These are phyloP conservation scores for Augochlora pura DNA, from an alignment of 1,140 invertebrate genomes.

Conservation along the genomic window DNA sequence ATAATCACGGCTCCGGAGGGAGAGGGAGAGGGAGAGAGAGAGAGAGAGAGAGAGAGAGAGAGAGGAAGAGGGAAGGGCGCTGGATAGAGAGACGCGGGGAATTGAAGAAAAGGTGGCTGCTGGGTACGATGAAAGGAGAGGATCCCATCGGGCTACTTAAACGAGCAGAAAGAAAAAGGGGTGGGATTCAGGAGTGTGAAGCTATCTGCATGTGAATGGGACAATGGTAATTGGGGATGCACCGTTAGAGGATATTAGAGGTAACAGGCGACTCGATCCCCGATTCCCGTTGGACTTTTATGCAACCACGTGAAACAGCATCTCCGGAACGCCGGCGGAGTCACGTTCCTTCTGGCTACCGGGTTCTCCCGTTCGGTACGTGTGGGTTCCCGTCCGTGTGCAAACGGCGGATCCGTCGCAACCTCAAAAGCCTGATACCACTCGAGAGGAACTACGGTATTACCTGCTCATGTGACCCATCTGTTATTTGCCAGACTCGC, in stretches of 20 bases:
- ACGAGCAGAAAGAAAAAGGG: conserved; percentile 30
- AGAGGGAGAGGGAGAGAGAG: conserved; percentile 24
- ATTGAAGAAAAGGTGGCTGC: not conserved
- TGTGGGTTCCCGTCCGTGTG: not conserved
- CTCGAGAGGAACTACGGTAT: conserved; percentile 61
- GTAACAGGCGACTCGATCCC: conserved; percentile 31
- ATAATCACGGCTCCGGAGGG: conserved; percentile 66
- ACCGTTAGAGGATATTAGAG: conserved; percentile 71
- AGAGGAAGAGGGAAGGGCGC: conserved; percentile 7
- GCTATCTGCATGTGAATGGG: conserved; percentile 78
- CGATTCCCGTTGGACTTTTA: conserved; percentile 46
- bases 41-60: conserved; percentile 44
- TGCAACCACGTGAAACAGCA: conserved; percentile 46
- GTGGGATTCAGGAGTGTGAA: conserved; percentile 64
- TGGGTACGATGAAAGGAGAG: conserved; percentile 38
- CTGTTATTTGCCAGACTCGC: conserved; percentile 43
- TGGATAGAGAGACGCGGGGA: not conserved
- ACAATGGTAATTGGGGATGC: conserved; percentile 76
- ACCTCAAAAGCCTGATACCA: conserved; percentile 61
- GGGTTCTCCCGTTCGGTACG: not conserved
- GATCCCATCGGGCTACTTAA: conserved; percentile 68
- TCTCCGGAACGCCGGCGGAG: conserved; percentile 52
- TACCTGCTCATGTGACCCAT: conserved; percentile 63
- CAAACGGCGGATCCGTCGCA: conserved; percentile 30
- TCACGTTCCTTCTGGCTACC: conserved; percentile 62